Evolutionary conservation across 2,797 vertebrate genomes (phyloP), one percentile per base, ranked within the genome.

Genomic region (Notoglanidium macrostoma): DNA sequence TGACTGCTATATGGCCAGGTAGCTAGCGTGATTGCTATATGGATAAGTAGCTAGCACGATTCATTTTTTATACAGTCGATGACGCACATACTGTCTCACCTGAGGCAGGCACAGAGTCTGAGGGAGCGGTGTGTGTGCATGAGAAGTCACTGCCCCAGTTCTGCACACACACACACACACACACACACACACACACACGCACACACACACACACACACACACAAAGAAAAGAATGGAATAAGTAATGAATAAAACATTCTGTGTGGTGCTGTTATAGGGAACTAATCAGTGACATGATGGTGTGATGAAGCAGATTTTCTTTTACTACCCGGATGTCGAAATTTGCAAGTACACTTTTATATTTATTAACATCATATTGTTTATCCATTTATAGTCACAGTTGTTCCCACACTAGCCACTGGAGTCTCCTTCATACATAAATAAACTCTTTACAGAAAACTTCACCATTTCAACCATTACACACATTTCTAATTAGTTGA

Each of bases 91-190:
- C 14, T 40, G 59, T 63, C 94, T 96, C 88, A 99, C 98, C 98
- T 93, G 97, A 98, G 3, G 92, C 94, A 74, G 98, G 97, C 44
- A 96, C 91, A 23, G 10, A 89, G 85, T 87, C 87, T 3, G 97
- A 97, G 9, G 95, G 92, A 87, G 81, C 80, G 15, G 74, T 91
- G 84, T 91, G 89, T 7, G 44, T 68, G 79, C 98, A 99, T 0
- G 90, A 92, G 92, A 99, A 95, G 85, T 99, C 96, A 88, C 96
- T 97, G 59, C 98, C 98, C 97, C 97, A 99, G 35, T 98, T 97
- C 98, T 99, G 92, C 91, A 93, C 1, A 89, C 85, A 32, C 0
- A 90, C 87, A 61, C 91, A 93, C 1, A 89, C 85, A 32, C 0
- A 90, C 87, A 61, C 91, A 93, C 1, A 89, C 85, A 32, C 0